Evolutionary conservation across 2,888 invertebrate species (phyloP), one percentile per base, ranked within the genome.

Genomic region (Ashinkailepas kermadecensis): DNA sequence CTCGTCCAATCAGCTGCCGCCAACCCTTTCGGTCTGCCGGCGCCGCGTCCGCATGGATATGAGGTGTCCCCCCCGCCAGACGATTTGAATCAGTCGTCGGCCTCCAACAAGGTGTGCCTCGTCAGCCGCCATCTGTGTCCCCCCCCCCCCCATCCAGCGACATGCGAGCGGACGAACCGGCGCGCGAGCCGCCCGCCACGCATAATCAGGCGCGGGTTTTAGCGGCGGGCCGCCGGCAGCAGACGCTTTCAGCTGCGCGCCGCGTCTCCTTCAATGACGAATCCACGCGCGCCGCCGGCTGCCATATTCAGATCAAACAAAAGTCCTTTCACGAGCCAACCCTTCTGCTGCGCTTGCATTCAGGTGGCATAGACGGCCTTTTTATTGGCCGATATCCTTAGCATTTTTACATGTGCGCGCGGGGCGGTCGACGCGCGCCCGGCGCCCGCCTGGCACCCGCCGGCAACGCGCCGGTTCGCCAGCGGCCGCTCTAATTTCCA

Each of bases 291-390:
- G 8, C 7, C 54, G 54, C 39, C 74, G 54, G 74, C 74, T 74
- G 74, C 74, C 74, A 74, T 74, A 74, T 74, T 74, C 74, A 74
- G 74, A 74, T 74, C 74, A 74, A 74, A 74, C 74, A 74, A 74
- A 74, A 54, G 74, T 74, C 74, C 54, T 54, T 74, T 74, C 74
- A 74, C 18, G 9, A 23, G 21, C 54, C 74, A 74, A 74, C 74
- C 74, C 74, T 74, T 74, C 74, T 74, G 74, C 74, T 54, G 21
- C 54, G 6, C 18, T 1, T 18, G 15, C 7, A 74, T 74, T 74
- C 74, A 74, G 74, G 74, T 54, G 21, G 25, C 15, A 7, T 8
- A 54, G 74, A 54, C 74, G 54, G 10, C 74, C 10, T 74, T 54
- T 74, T 74, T 74, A 74, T 74, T 74, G 74, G 74, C 74, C 74